These are phyloP conservation scores for Vulpes ferrilata DNA, from an alignment of 2,113 vertebrate species.

Conservation along the genomic window DNA sequence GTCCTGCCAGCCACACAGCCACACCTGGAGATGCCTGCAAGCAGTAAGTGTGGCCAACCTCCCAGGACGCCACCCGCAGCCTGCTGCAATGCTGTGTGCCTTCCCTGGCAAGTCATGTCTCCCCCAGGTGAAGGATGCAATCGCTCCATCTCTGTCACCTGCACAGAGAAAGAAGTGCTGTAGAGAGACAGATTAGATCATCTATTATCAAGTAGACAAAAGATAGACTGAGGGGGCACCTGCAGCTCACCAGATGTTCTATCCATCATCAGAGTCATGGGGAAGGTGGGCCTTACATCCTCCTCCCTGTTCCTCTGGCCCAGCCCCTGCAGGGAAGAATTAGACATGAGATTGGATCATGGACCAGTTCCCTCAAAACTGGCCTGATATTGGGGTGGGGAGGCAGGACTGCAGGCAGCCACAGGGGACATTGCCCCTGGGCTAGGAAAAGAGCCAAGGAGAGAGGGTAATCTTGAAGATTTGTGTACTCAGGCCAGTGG, in stretches of 20 bases:
- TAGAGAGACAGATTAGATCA: constrained; percentile 86
- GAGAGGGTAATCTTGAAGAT: background rate
- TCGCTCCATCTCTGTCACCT: constrained; percentile 86
- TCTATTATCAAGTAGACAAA: constrained; percentile 87
- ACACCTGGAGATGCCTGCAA: background rate
- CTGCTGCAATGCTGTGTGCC: background rate
- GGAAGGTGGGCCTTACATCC: constrained; percentile 65
- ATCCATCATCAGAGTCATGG: constrained; percentile 86
- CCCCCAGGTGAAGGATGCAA: constrained; percentile 80
- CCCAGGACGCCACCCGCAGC: background rate
- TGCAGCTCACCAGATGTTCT: constrained; percentile 89
- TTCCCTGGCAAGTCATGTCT: constrained; percentile 69
- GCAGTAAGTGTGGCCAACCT: background rate
- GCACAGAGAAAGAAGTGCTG: constrained; percentile 84
- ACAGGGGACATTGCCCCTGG: background rate
- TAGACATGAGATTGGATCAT: background rate
- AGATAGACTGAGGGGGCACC: constrained; percentile 86
- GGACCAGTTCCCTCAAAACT: background rate
- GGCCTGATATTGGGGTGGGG: background rate
- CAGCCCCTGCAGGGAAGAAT: background rate
- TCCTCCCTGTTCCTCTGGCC: background rate
- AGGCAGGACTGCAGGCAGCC: rapidly evolving
- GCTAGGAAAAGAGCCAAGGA: background rate
- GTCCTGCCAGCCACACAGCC: background rate
- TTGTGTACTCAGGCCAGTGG: background rate